Evolutionary conservation across 2,113 vertebrate genomes (phyloP), one percentile per base, ranked within the genome.

Genomic region (Odontophorus gujanensis): DNA sequence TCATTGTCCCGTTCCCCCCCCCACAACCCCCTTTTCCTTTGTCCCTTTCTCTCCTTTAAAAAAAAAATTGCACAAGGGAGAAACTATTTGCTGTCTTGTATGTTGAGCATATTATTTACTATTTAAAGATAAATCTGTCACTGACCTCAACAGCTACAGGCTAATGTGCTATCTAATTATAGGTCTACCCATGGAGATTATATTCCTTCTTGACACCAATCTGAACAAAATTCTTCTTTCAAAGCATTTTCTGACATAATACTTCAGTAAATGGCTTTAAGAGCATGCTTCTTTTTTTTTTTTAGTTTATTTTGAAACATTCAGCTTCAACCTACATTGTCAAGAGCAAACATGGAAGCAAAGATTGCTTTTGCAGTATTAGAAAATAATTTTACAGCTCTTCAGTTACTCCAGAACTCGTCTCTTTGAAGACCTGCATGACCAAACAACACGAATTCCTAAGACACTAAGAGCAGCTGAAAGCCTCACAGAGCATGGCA

Each of bases 91-190:
- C 32, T 59, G 85, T 55, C 66, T 43, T 74, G 25, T 40, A 77
- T 71, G 62, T 26, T 8, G 0, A 45, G 22, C 28, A 55, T 53
- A 50, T 77, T 93, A 93, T 93, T 92, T 96, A 89, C 86, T 89
- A 82, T 68, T 94, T 79, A 82, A 81, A 92, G 62, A 58, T 55
- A 89, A 58, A 84, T 73, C 69, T 87, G 89, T 80, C 83, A 86
- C 76, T 90, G 88, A 67, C 80, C 73, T 88, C 73, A 91, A 86
- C 61, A 92, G 73, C 78, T 89, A 92, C 83, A 90, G 43, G 48
- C 53, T 81, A 66, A 93, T 73, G 75, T 89, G n/a, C 24, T 30
- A 57, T 74, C 83, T 93, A 92, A 93, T 92, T 87, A 85, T 30
- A 92, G 66, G 48, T 38, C 76, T 89, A 30, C 72, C 76, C 65